A percentile compares a stretch with the other conserved stretches of the same genome.
Evolutionary conservation across 1,140 invertebrate species (phyloP).

Genomic region (Bathynomus jamesi): DNA sequence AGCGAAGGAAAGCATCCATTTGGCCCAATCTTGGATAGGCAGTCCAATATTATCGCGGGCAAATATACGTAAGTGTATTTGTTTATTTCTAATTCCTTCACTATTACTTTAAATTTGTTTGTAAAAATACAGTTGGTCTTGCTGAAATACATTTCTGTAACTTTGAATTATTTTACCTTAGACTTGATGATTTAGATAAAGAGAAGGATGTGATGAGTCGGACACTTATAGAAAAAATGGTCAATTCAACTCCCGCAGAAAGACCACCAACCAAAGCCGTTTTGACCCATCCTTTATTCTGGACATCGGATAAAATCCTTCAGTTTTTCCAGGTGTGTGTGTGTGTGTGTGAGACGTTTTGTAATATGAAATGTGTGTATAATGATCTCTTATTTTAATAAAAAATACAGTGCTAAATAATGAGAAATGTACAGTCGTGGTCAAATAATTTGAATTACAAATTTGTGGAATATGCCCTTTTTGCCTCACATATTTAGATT

Average conservation of each 20-base stretch:
- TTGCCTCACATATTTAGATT: too few species aligned
- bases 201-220: conserved; percentile 50
- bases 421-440: too few species aligned
- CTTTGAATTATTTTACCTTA: conserved; percentile 5
- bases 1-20: conserved; percentile 91
- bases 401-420: too few species aligned
- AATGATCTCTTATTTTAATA: too few species aligned
- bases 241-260: conserved; percentile 57
- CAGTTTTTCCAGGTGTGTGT: neutral
- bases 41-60: conserved; percentile 74
- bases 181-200: conserved; percentile 22
- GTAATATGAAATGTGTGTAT: too few species aligned
- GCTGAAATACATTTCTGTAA: conserved; percentile 7
- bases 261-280: conserved; percentile 72
- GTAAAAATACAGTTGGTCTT: too few species aligned
- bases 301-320: conserved; percentile 48
- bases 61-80: conserved; percentile 49
- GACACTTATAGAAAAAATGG: conserved; percentile 77
- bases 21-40: conserved; percentile 76
- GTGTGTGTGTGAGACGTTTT: too few species aligned
- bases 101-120: too few species aligned
- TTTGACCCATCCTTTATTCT: conserved; percentile 85
- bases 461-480: neutral
- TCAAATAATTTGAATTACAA: too few species aligned
- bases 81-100: too few species aligned